Evolutionary conservation across 2,797 vertebrate genomes (phyloP), one percentile per base, ranked within the genome.

Genomic region (Alosa sapidissima): DNA sequence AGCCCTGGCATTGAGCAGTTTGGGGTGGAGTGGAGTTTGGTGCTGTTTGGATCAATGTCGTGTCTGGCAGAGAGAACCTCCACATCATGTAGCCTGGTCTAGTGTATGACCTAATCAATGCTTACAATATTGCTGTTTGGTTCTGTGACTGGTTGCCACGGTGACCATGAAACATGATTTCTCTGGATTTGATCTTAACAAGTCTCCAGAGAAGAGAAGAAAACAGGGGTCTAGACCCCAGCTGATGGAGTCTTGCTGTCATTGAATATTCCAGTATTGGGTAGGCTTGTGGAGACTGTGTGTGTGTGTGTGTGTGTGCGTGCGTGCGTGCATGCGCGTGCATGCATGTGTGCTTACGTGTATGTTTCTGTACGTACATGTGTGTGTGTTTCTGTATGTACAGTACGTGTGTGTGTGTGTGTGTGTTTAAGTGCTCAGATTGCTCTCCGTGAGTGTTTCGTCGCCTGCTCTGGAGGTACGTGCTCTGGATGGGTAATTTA

Each of bases 321-420:
- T 65, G 60, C 52, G 51, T 10, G 51, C 1, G 13, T 54, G 87
- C 84, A 88, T 86, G 87, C 47, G 84, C 90, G 81, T 86, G 86
- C 83, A 84, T 81, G 81, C 78, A 11, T 14, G 65, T 36, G 33
- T 72, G 4, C 13, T 36, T 72, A 14, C 3, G 11, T 89, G 72
- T 81, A 87, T 84, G 87, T 82, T 75, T 81, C 24, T 87, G 78
- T 68, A 84, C 62, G 81, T 81, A 33, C 36, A 3, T 65, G 8
- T 36, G 11, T 68, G 65, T 33, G 65, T 36, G 24, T 68, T 3
- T 5, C 24, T 28, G 62, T 9, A 24, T 8, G 28, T 28, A 28
- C 28, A 28, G 28, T 28, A 28, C 28, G 8, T 51, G 49, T 49
- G 49, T 49, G 49, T 49, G 48, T 8, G 49, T 19, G 55, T 5